Conservation (phyloP, 2,888 invertebrate species). For the Drosophila limbata region DNA sequence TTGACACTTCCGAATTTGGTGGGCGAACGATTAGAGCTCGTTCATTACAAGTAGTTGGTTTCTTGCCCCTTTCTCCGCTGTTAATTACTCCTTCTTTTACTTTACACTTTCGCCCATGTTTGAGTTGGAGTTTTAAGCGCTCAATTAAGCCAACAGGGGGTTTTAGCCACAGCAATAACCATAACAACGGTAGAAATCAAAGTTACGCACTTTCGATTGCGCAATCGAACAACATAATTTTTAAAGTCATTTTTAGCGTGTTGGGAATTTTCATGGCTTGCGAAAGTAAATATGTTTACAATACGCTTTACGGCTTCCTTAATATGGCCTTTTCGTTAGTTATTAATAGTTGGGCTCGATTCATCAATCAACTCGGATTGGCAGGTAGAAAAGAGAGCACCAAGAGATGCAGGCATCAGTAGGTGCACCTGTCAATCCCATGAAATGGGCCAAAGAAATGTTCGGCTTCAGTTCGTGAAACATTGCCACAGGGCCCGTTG, state of each 20-base stretch:
- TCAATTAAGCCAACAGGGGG: slow-evolving; percentile 53
- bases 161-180: slow-evolving; percentile 10
- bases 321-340: slow-evolving; percentile 14
- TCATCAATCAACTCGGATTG: slow-evolving; percentile 65
- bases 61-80: slow-evolving; percentile 16
- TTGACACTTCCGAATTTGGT: slow-evolving; percentile 50
- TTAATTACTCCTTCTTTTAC: slow-evolving; percentile 24
- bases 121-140: slow-evolving; percentile 29
- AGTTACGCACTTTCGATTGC: slow-evolving; percentile 74
- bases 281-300: slow-evolving; percentile 71
- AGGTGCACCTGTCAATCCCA: slow-evolving; percentile 58
- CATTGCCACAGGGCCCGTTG: slow-evolving; percentile 22
- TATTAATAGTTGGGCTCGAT: slow-evolving; percentile 43
- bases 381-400: slow-evolving; percentile 22
- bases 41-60: slow-evolving; percentile 44
- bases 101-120: slow-evolving; percentile 42
- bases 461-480: slow-evolving; percentile 7
- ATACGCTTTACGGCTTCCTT: slow-evolving; percentile 54
- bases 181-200: slow-evolving; percentile 40
- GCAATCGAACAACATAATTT: slow-evolving; percentile 45
- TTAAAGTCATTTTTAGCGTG: slow-evolving; percentile 21
- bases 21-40: slow-evolving; percentile 49
- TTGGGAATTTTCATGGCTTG: slow-evolving; percentile 61
- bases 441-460: slow-evolving; percentile 40
- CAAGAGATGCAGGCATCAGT: slow-evolving; percentile 21